Percentiles rank a stretch among this genome's conserved stretches.
phyloP scores from a whole-genome alignment of 2,113 vertebrate genomes.

The Prunella himalayana region DNA sequence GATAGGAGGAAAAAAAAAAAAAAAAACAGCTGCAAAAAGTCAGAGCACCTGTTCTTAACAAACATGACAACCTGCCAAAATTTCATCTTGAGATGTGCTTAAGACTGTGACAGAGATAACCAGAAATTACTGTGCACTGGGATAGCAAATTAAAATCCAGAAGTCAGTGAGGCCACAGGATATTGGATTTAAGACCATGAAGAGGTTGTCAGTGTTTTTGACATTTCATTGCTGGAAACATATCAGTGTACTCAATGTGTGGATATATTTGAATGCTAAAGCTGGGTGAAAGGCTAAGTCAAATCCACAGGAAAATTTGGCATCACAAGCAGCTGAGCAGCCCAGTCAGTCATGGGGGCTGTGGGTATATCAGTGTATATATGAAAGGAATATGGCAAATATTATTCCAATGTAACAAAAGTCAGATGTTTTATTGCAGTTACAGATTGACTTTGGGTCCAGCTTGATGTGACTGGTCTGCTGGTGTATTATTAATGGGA shows the following conservation, averaged over 20 bases:
- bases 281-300: background rate
- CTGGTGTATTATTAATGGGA: background rate
- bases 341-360: background rate
- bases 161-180: conserved; percentile 3
- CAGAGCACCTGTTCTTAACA: background rate
- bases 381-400: background rate
- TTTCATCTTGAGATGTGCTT: conserved; percentile 2
- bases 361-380: background rate
- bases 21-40: background rate
- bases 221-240: background rate
- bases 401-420: background rate
- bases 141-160: conserved; percentile 47
- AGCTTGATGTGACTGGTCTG: background rate
- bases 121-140: conserved; percentile 48
- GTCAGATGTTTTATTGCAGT: background rate
- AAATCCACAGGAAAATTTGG: background rate
- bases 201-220: background rate
- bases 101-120: conserved; percentile 19
- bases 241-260: background rate
- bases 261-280: background rate
- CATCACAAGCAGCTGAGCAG: background rate
- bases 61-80: conserved; percentile 42
- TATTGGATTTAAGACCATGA: conserved; percentile 48
- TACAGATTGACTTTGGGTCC: background rate
- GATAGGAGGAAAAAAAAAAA: too few species aligned